These are phyloP conservation scores for Lepus timidus DNA, from an alignment of 2,113 vertebrate species.

Conservation along the genomic window DNA sequence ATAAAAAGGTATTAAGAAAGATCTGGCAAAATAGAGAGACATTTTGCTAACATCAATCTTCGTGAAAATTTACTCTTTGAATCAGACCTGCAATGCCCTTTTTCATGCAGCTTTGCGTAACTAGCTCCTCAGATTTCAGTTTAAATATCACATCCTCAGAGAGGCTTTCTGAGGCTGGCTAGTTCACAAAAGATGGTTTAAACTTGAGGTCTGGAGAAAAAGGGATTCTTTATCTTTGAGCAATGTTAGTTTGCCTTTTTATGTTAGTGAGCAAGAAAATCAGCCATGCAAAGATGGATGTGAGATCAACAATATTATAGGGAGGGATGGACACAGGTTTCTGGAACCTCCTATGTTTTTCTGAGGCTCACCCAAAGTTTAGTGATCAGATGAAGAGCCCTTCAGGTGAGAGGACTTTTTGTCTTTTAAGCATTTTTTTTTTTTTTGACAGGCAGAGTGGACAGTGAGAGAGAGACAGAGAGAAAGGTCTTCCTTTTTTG, in stretches of 20 bases:
- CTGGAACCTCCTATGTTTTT: neutral
- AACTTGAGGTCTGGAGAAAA: neutral
- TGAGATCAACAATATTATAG: neutral
- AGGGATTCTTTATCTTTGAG: neutral
- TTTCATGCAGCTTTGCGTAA: neutral
- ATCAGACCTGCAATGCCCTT: neutral
- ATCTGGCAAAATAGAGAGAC: neutral
- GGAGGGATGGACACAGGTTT: neutral
- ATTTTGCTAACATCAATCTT: conserved; percentile 5
- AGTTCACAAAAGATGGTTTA: neutral
- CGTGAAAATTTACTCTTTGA: conserved; percentile 19
- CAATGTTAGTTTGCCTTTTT: neutral
- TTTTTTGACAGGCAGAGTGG: too few species aligned
- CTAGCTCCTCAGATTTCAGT: neutral
- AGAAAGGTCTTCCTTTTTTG: too few species aligned
- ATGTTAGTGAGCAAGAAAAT: neutral
- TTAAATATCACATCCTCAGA: conserved; percentile 16
- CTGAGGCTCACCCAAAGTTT: neutral
- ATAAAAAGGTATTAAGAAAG: neutral
- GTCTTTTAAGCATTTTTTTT: neutral
- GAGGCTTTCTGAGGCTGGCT: neutral
- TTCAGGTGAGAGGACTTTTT: neutral
- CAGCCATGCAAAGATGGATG: neutral
- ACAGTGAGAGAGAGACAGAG: too few species aligned
- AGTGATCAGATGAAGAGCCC: neutral